Evolutionary conservation across 2,888 invertebrate genomes (phyloP).

Genomic region (Alentia gelatinosa): DNA sequence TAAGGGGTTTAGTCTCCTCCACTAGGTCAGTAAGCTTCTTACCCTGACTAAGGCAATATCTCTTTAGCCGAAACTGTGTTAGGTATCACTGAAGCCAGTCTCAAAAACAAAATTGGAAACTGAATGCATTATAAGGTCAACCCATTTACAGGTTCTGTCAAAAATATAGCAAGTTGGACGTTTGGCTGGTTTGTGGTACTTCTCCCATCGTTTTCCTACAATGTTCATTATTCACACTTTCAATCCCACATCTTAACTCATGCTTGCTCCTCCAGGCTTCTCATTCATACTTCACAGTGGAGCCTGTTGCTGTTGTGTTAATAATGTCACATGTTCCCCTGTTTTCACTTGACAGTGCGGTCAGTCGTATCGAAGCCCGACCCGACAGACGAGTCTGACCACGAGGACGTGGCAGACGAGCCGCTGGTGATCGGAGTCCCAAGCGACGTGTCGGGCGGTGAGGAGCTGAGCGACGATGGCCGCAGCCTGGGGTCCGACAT

Average conservation of each 20-base stretch:
- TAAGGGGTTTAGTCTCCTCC: too few species aligned
- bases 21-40: too few species aligned
- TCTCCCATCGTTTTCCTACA: too few species aligned
- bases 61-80: too few species aligned
- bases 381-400: neutral
- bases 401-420: slow-evolving; percentile 58
- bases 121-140: too few species aligned
- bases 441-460: slow-evolving; percentile 62
- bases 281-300: neutral
- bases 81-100: too few species aligned
- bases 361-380: slow-evolving; percentile 15
- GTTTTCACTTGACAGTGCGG: slow-evolving; percentile 2
- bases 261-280: too few species aligned
- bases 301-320: neutral
- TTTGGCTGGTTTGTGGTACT: too few species aligned
- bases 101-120: too few species aligned
- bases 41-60: too few species aligned
- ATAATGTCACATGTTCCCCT: neutral
- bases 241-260: neutral
- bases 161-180: too few species aligned
- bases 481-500: neutral
- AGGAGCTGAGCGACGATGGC: slow-evolving; percentile 61
- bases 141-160: too few species aligned
- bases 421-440: slow-evolving; percentile 58
- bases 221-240: neutral